Evolutionary conservation across 2,888 invertebrate genomes (phyloP).

Genomic region (Andricus quercusramuli): DNA sequence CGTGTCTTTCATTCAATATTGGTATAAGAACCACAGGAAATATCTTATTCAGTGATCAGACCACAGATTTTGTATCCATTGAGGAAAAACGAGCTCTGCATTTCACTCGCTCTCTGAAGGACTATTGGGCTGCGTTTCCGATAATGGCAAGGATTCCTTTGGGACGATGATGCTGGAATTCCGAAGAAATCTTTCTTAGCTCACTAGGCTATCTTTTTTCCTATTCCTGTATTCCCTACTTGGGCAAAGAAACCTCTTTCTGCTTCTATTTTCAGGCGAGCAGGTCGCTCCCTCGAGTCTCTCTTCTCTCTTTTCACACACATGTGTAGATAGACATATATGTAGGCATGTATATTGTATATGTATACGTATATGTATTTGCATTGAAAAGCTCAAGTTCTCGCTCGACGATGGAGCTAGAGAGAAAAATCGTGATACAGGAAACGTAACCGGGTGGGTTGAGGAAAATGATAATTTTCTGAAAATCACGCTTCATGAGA

Average conservation of each 20-base stretch:
- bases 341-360: not conserved
- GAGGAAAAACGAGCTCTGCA: slow-evolving; percentile 12
- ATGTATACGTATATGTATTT: slow-evolving; percentile 1
- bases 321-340: not conserved
- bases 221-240: not conserved
- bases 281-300: slow-evolving; percentile 33
- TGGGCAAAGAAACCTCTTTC: slow-evolving; percentile 12
- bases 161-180: slow-evolving; percentile 43
- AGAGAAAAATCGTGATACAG: not conserved
- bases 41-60: slow-evolving; percentile 7
- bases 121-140: slow-evolving; percentile 43
- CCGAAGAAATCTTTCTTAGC: slow-evolving; percentile 41
- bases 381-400: slow-evolving; percentile 19
- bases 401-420: not conserved
- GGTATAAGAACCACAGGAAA: slow-evolving; percentile 8
- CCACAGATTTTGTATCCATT: slow-evolving; percentile 16
- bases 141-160: slow-evolving; percentile 52
- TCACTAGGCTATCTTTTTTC: slow-evolving; percentile 11
- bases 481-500: not conserved
- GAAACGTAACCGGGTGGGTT: not conserved
- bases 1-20: not conserved
- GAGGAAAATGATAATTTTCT: not conserved
- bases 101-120: slow-evolving; percentile 9
- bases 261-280: slow-evolving; percentile 12
- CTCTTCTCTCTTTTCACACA: slow-evolving; percentile 12